phyloP scores from a whole-genome alignment of 2,113 vertebrate species.

The Nansenia antarctica region DNA sequence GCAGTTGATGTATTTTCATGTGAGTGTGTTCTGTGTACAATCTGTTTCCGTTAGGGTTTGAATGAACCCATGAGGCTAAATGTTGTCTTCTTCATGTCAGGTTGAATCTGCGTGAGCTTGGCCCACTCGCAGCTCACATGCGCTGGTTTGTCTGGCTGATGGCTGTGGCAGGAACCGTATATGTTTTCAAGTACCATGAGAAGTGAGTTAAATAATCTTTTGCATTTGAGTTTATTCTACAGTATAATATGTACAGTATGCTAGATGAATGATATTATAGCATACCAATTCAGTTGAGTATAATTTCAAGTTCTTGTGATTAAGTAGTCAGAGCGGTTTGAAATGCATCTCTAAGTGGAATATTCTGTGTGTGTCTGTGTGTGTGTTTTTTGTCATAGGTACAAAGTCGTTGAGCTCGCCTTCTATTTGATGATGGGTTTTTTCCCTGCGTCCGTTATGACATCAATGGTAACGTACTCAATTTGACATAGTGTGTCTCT shows the following conservation, averaged over 20 bases:
- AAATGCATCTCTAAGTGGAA: too few species aligned
- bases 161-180: conserved; percentile 93
- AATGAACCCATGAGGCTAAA: too few species aligned
- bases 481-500: background rate
- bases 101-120: conserved; percentile 96
- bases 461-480: conserved; percentile 87
- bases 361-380: background rate
- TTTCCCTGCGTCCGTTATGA: conserved; percentile 93
- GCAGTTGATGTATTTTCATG: background rate
- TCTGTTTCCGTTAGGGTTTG: background rate
- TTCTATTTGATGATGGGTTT: conserved; percentile 98
- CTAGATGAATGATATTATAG: background rate
- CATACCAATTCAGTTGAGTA: background rate
- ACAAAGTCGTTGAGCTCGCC: conserved; percentile 94
- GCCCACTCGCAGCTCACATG: conserved; percentile 94
- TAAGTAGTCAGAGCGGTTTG: too few species aligned
- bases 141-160: conserved; percentile 99
- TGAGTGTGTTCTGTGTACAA: background rate
- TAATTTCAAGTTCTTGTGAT: too few species aligned
- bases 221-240: background rate
- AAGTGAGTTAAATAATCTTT: conserved; percentile 79
- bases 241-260: background rate
- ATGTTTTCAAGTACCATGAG: conserved; percentile 97
- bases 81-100: conserved; percentile 65
- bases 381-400: conserved; percentile 74